Evolutionary conservation across 2,888 invertebrate genomes (phyloP), one percentile per base, ranked within the genome.

Genomic region (Cheilosia urbana): DNA sequence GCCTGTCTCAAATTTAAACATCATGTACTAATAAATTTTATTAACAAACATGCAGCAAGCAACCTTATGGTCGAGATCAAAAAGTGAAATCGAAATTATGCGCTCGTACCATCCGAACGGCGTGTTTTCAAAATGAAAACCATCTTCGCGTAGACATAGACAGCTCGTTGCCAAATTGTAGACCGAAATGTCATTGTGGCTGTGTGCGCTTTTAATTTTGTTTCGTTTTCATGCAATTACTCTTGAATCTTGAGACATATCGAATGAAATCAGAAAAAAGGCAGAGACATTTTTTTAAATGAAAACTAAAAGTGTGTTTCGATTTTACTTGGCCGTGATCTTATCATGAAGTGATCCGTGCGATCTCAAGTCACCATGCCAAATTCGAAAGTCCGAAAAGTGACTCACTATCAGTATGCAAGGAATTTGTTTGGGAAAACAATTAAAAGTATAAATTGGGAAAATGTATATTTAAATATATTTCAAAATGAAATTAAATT

Each of bases 61-160:
- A 6, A 17, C n/a, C 45, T 17, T 17, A 47, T 47, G 45, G 45
- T 17, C n/a, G 45, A 47, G n/a, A 47, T 45, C n/a, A 42, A 45
- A 68, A 57, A 55, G 45, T 69, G 57, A 69, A 69, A 69, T 30
- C 57, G 45, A 53, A 66, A 66, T 47, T 30, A 55, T 40, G 17
- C 17, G 9, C 17, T 45, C n/a, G 9, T 45, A 17, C 17, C 17
- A 17, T 4, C 17, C 45, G 45, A 17, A n/a, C n/a, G 17, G 15
- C 4, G 17, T 7, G 45, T 45, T 17, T 2, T 45, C 1, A 9
- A 45, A 45, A 9, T 45, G 45, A 45, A 17, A 45, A 45, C 45
- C 34, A 11, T 4, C n/a, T 47, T 47, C 45, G 45, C 45, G 17
- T 47, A n/a, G 45, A 47, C 45, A 58, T 37, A 58, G 37, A 68